Evolutionary conservation across 2,888 invertebrate genomes (phyloP).

Genomic region (Gastracanthus pulcherrimus): DNA sequence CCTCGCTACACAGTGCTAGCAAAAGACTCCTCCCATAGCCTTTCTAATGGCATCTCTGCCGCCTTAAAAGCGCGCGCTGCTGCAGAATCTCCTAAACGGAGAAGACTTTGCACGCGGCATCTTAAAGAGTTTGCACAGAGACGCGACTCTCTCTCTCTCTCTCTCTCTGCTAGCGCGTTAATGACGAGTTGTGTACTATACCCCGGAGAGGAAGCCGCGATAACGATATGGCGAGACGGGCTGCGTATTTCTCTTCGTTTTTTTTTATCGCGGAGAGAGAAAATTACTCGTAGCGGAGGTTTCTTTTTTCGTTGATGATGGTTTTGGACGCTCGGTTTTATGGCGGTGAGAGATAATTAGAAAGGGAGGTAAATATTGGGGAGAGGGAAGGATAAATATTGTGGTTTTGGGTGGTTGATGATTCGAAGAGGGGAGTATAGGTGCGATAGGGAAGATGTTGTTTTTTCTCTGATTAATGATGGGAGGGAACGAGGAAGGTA

Average conservation of each 20-base stretch:
- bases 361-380: constrained; percentile 3
- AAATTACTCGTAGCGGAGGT: not conserved
- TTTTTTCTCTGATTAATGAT: no score
- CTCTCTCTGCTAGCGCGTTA: constrained; percentile 23
- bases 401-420: not conserved
- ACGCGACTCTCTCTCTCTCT: not conserved
- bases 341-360: not conserved
- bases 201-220: not conserved
- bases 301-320: not conserved
- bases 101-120: constrained; percentile 1
- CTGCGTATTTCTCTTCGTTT: not conserved
- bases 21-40: not conserved
- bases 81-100: not conserved
- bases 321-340: not conserved
- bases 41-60: not conserved
- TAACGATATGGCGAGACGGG: not conserved
- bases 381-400: not conserved
- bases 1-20: no score
- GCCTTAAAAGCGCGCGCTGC: not conserved
- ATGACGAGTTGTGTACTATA: constrained; percentile 37
- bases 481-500: no score
- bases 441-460: no score
- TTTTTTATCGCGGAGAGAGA: not conserved
- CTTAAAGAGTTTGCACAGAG: constrained; percentile 28
- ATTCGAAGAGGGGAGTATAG: no score